phyloP scores from a whole-genome alignment of 1,140 invertebrate species.

The Drosophila takahashii region DNA sequence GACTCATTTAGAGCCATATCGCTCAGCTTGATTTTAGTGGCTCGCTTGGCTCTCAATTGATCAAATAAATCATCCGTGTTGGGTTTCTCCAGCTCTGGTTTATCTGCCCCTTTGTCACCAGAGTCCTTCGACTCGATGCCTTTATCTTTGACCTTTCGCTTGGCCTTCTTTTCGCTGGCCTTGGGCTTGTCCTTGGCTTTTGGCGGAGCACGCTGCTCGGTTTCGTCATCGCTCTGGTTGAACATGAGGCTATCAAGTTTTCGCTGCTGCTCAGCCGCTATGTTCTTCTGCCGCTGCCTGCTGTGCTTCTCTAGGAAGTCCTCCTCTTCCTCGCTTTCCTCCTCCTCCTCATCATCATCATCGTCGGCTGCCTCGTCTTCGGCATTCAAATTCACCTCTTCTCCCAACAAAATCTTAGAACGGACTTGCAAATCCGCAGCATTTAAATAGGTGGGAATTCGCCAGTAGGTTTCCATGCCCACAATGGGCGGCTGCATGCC shows the following conservation, averaged over 20 bases:
- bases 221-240: conserved; percentile 81
- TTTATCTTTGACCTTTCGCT: conserved; percentile 39
- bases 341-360: conserved; percentile 5
- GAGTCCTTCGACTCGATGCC: conserved; percentile 27
- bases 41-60: conserved; percentile 78
- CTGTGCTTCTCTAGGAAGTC: conserved; percentile 75
- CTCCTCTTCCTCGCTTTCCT: conserved; percentile 63
- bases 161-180: conserved; percentile 29
- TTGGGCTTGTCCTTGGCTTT: conserved; percentile 40
- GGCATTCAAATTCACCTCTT: conserved; percentile 63
- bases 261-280: conserved; percentile 58
- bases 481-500: conserved; percentile 86
- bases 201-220: conserved; percentile 49
- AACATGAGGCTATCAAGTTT: conserved; percentile 76
- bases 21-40: conserved; percentile 71
- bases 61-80: conserved; percentile 77
- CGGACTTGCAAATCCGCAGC: conserved; percentile 84
- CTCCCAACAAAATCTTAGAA: conserved; percentile 70
- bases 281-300: conserved; percentile 63
- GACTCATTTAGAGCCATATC: conserved; percentile 73
- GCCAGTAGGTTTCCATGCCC: conserved; percentile 87
- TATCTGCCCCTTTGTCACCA: conserved; percentile 35
- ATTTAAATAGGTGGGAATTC: conserved; percentile 86
- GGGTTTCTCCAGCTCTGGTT: conserved; percentile 68
- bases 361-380: conserved; percentile 33